Evolutionary conservation across 1,140 invertebrate species (phyloP), one percentile per base, ranked within the genome.

Genomic region (Ganaspis sp.): DNA sequence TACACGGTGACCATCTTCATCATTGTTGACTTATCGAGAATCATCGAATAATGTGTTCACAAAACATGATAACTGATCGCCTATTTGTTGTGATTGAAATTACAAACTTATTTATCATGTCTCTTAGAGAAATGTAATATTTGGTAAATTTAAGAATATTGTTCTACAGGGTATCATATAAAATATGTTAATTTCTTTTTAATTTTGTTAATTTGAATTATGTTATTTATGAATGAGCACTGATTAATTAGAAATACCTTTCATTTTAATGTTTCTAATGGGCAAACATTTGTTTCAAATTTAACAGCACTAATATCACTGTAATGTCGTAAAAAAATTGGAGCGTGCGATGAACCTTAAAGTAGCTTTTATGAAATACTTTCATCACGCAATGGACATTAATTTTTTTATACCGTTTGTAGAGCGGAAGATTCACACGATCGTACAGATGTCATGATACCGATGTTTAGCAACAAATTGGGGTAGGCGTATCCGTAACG

Each of bases 401-500:
- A 23, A 8, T 54, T 21, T 26, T 54, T 26, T 58, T 29, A 9
- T 58, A 23, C 11, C 23, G 69, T 53, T 34, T 38, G 19, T 54
- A 45, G 70, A 29, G 71, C 8, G 70, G 72, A 58, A 76, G 45
- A 69, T 85, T 86, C 83, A 74, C 84, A 85, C 80, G 85, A 81
- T 74, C 64, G 45, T 38, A 17, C 77, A 79, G 74, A 80, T 83
- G 78, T 76, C 53, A 81, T 29, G 64, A 77, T 75, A 70, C 79
- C 38, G 71, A 21, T 79, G 45, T 85, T 78, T 71, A 75, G 34
- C 58, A 45, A 74, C 70, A 69, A 81, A 86, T 84, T 79, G 79
- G 81, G 80, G 80, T 86, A 82, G 84, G 84, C 83, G 84, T 83
- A 79, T 78, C 85, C 83, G 82, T 85, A 78, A 86, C 85, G 82